Base-by-base conservation (phyloP, 2,797 vertebrate genomes). In the Chaetophractus vellerosus region DNA sequence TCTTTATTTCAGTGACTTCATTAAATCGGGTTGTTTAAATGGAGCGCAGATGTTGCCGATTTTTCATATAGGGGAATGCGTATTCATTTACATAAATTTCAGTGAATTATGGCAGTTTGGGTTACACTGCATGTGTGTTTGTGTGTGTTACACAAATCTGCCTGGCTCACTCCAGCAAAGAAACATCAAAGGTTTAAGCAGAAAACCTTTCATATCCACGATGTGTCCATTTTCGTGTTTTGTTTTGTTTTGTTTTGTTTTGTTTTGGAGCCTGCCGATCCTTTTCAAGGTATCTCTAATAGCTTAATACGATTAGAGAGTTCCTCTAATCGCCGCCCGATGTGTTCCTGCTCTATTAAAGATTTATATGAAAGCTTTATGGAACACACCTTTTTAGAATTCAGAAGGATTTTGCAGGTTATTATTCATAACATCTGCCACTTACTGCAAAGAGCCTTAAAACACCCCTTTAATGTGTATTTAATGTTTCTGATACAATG, bases 401-500 rank as follows among this genome's bases (percentile, higher is more conserved):
- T 98, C 97, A 96, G 96, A 97, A 83, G 96, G 94, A 97, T 97
- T 98, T 98, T 96, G 94, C 94, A 41, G 93, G 97, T 98, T 98
- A 97, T 98, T 98, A 98, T 98, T 98, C 98, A 97, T 98, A 98
- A 98, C 97, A 98, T 98, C 98, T 98, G 98, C 96, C 96, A 98
- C 97, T 98, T 98, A 98, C 31, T 91, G 97, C 61, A 91, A 98
- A 98, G 98, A 95, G 31, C 85, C 95, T 98, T 98, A 95, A 97
- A 98, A 97, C 19, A 28, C 50, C 97, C 86, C 72, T 98, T 98
- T 98, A 98, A 97, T 98, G 97, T 97, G 96, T 95, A 94, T 98
- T 98, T 97, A 98, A 98, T 97, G 97, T 81, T 96, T 93, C 90
- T 93, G 82, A 96, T 98, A 95, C 72, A 97, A 97, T 97, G 98